These are phyloP conservation scores for Channa maculata DNA, from an alignment of 2,113 vertebrate species.

Conservation along the genomic window DNA sequence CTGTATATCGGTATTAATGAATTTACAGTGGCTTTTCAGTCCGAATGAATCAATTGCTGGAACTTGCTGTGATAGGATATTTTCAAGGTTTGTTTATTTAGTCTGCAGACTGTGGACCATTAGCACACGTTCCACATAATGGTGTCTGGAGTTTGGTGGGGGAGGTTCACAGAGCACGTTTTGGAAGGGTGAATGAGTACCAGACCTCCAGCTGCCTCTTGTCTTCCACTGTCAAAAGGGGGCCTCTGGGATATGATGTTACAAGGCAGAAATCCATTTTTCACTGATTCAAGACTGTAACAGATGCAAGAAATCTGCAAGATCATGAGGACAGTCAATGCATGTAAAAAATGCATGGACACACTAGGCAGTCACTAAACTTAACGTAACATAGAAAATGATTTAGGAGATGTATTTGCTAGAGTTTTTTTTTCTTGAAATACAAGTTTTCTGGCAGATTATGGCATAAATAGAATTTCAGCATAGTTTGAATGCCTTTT, in stretches of 20 bases:
- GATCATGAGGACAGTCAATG: neutral
- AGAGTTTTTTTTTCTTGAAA: neutral
- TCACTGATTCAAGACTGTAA: conserved; percentile 24
- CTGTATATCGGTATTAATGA: neutral
- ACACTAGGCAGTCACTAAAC: conserved; percentile 5
- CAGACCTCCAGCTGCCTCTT: conserved; percentile 61
- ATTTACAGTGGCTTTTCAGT: neutral
- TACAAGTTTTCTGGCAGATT: neutral
- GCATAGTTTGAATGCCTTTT: no score
- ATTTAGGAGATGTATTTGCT: conserved; percentile 13
- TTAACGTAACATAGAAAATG: conserved; percentile 16
- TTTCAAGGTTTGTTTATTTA: conserved; percentile 52
- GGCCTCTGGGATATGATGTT: conserved; percentile 51
- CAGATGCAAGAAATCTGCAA: conserved; percentile 6
- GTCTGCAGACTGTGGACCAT: conserved; percentile 40
- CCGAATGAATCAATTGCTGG: conserved; percentile 7
- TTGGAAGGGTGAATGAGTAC: conserved; percentile 46
- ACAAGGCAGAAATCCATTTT: conserved; percentile 30
- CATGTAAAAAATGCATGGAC: neutral
- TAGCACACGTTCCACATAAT: conserved; percentile 25
- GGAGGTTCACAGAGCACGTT: conserved; percentile 36
- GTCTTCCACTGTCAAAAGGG: conserved; percentile 40
- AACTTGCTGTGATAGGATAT: conserved; percentile 18
- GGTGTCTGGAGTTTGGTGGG: conserved; percentile 19
- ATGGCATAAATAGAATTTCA: neutral